These are phyloP conservation scores for Amazona guildingii DNA, from an alignment of 2,113 vertebrate genomes.

Conservation along the genomic window DNA sequence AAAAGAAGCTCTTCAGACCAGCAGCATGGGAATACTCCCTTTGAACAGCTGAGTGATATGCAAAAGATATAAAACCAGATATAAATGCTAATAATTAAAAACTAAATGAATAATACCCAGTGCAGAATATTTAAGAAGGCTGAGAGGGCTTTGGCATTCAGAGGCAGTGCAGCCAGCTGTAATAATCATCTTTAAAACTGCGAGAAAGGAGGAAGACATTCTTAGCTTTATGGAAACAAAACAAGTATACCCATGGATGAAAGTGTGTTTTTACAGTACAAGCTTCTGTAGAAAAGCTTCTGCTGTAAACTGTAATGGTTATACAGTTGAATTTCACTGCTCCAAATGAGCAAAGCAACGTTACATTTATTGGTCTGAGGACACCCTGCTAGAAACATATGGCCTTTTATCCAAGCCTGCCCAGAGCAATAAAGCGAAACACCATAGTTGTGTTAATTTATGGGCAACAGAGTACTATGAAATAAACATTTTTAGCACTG, in stretches of 20 bases:
- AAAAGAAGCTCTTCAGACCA: conserved; percentile 60
- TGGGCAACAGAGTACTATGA: background rate
- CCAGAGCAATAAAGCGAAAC: conserved; percentile 46
- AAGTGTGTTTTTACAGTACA: conserved; percentile 11
- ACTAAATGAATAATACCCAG: conserved; percentile 72
- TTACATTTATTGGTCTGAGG: conserved; percentile 28
- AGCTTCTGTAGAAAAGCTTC: background rate
- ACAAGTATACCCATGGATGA: background rate
- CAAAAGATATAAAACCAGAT: conserved; percentile 67
- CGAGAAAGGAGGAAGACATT: background rate
- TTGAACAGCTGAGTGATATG: conserved; percentile 72
- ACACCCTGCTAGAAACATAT: conserved; percentile 13
- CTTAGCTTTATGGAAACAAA: conserved; percentile 45
- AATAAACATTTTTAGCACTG: conserved; percentile 1
- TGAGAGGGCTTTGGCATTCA: conserved; percentile 52
- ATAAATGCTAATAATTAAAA: conserved; percentile 77
- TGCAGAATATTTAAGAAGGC: conserved; percentile 61
- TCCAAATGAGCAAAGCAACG: conserved; percentile 11
- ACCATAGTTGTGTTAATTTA: background rate
- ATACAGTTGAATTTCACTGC: background rate
- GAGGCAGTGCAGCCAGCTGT: conserved; percentile 34
- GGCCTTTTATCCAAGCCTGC: background rate
- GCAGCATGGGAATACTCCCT: conserved; percentile 63
- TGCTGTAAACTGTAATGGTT: conserved; percentile 29
- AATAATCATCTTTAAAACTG: conserved; percentile 41